phyloP scores from a whole-genome alignment of 1,140 invertebrate genomes.

The Luehdorfia chinensis region DNA sequence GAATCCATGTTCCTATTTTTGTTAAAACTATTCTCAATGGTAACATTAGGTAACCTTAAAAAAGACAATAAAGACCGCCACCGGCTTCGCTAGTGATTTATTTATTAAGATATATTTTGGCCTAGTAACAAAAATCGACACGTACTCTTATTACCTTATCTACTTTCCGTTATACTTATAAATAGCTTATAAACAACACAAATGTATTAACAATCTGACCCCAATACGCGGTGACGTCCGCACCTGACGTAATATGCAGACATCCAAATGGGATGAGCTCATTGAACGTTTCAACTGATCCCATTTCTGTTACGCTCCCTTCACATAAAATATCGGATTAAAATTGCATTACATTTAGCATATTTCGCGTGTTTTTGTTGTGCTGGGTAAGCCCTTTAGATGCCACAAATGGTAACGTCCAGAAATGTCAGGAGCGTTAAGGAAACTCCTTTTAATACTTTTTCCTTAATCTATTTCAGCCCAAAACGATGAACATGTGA shows the following conservation, averaged over 20 bases:
- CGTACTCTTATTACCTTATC: slow-evolving; percentile 17
- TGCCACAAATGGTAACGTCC: too few species aligned
- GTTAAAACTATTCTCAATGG: too few species aligned
- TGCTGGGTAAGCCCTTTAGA: too few species aligned
- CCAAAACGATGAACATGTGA: neutral
- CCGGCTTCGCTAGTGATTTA: too few species aligned
- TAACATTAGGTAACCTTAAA: too few species aligned
- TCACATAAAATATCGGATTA: slow-evolving; percentile 2
- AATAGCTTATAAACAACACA: slow-evolving; percentile 60
- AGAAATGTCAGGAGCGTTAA: neutral
- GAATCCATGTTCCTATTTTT: too few species aligned
- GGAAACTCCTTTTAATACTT: neutral
- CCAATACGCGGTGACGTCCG: slow-evolving; percentile 56
- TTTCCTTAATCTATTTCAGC: neutral
- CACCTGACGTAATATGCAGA: slow-evolving; percentile 44
- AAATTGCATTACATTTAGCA: neutral
- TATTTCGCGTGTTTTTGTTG: neutral
- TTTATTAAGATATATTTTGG: too few species aligned
- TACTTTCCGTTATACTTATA: slow-evolving; percentile 39
- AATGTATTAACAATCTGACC: slow-evolving; percentile 60
- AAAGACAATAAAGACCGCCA: too few species aligned
- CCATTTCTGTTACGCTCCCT: slow-evolving; percentile 28
- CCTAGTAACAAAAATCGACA: too few species aligned
- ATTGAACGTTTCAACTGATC: slow-evolving; percentile 35
- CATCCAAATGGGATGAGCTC: slow-evolving; percentile 32